These are phyloP conservation scores for Sarcoramphus papa DNA, from an alignment of 2,797 vertebrate genomes.

Conservation along the genomic window DNA sequence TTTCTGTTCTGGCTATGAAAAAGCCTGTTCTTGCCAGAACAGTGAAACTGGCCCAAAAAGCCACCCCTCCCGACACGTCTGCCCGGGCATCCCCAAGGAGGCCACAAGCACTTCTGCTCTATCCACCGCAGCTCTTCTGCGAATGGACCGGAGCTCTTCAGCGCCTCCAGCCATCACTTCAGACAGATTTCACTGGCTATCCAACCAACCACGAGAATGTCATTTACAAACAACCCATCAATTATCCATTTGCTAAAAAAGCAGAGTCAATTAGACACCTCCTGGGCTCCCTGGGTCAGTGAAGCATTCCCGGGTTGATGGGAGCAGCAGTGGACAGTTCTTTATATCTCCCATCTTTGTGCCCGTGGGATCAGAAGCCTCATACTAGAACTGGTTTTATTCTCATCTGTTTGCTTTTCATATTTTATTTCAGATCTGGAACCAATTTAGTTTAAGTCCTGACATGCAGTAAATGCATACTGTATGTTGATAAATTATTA, in stretches of 20 bases:
- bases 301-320: not conserved
- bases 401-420: not conserved
- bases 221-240: not conserved
- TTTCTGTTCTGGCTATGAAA: not conserved
- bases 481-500: not conserved
- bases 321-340: not conserved
- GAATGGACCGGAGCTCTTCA: not conserved
- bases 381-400: not conserved
- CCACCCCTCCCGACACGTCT: fast-evolving
- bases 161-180: not conserved
- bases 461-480: not conserved
- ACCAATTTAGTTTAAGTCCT: not conserved
- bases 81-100: not conserved
- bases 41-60: not conserved
- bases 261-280: not conserved
- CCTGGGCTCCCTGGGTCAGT: not conserved
- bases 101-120: not conserved
- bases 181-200: not conserved
- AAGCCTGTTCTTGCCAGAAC: not conserved
- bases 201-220: not conserved
- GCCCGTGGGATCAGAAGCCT: not conserved
- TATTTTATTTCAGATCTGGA: not conserved
- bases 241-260: not conserved
- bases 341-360: not conserved
- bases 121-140: not conserved